A percentile compares a stretch with the other conserved stretches of the same genome.
These are phyloP conservation scores for Chaetodon auriga DNA, from an alignment of 2,113 vertebrate genomes.

Conservation along the genomic window DNA sequence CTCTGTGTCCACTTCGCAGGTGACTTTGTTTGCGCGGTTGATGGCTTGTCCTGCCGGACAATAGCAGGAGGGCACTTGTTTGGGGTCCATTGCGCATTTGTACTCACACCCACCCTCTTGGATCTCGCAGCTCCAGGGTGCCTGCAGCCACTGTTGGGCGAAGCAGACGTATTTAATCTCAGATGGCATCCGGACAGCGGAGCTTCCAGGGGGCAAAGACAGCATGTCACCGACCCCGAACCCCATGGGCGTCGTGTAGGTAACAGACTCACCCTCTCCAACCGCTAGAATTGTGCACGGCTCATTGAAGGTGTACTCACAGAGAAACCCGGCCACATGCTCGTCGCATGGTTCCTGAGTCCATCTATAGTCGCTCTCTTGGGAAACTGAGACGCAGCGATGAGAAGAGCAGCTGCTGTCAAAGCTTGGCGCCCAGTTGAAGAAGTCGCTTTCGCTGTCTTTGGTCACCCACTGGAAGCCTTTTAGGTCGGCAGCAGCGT, in stretches of 20 bases:
- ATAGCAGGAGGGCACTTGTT: constrained; percentile 41
- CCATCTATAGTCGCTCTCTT: constrained; percentile 57
- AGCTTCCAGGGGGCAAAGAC: constrained; percentile 55
- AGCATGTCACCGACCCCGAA: background rate
- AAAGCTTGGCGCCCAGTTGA: constrained; percentile 63
- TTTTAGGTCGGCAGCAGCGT: constrained; percentile 7
- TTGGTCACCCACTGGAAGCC: constrained; percentile 75
- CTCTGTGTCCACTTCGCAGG: constrained; percentile 26
- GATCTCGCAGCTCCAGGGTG: constrained; percentile 78
- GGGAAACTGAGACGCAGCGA: constrained; percentile 72
- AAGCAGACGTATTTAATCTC: constrained; percentile 61
- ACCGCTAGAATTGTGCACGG: constrained; percentile 19
- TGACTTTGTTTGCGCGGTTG: constrained; percentile 41
- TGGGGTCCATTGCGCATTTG: constrained; percentile 33
- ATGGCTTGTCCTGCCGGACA: constrained; percentile 61
- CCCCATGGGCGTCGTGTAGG: constrained; percentile 51
- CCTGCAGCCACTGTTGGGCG: constrained; percentile 56
- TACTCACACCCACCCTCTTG: constrained; percentile 67
- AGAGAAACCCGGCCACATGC: constrained; percentile 65
- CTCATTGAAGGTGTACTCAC: constrained; percentile 40
- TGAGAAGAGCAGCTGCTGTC: constrained; percentile 53
- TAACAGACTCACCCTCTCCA: background rate
- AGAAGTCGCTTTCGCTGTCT: constrained; percentile 57
- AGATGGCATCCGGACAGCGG: constrained; percentile 25
- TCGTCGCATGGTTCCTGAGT: constrained; percentile 40